Evolutionary conservation across 2,113 vertebrate species (phyloP).

Genomic region (Misgurnus anguillicaudatus): DNA sequence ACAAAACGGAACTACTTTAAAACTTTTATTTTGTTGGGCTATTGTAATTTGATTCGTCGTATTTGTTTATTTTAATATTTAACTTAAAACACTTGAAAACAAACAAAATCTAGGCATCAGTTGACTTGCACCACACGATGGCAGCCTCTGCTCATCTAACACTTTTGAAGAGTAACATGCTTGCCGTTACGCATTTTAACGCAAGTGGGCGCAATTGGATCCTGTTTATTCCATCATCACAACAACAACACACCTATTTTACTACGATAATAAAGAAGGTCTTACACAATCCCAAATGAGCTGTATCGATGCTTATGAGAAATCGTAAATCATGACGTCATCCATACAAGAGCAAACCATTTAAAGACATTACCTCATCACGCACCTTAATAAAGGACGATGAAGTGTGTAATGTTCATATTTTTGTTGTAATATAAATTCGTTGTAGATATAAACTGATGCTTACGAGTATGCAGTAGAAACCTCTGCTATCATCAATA

Average conservation of each 20-base stretch:
- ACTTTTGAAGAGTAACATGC: not conserved
- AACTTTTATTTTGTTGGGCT: too few relatives aligned
- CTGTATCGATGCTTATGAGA: conserved; percentile 7
- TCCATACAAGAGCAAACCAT: not conserved
- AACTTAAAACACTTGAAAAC: not conserved
- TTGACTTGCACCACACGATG: conserved; percentile 5
- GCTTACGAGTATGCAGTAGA: not conserved
- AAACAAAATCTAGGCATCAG: too few relatives aligned
- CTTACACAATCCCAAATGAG: conserved; percentile 18
- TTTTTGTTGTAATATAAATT: not conserved
- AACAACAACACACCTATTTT: not conserved
- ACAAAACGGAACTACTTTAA: too few relatives aligned
- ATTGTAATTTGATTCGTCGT: too few relatives aligned
- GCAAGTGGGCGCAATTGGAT: not conserved
- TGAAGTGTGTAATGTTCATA: not conserved
- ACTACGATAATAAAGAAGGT: not conserved
- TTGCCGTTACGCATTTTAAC: not conserved
- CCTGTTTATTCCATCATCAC: not conserved
- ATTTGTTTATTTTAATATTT: too few relatives aligned
- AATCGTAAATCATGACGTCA: conserved; percentile 29
- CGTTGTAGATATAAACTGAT: not conserved
- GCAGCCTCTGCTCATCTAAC: not conserved
- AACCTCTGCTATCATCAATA: conserved; percentile 15
- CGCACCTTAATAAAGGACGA: not conserved
- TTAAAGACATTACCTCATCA: conserved; percentile 6